Evolutionary conservation across 30 jellyfish, hydroid and myxozoan genomes (phyloP), one percentile per base, ranked within the genome.

Genomic region (Catostylus mosaicus): DNA sequence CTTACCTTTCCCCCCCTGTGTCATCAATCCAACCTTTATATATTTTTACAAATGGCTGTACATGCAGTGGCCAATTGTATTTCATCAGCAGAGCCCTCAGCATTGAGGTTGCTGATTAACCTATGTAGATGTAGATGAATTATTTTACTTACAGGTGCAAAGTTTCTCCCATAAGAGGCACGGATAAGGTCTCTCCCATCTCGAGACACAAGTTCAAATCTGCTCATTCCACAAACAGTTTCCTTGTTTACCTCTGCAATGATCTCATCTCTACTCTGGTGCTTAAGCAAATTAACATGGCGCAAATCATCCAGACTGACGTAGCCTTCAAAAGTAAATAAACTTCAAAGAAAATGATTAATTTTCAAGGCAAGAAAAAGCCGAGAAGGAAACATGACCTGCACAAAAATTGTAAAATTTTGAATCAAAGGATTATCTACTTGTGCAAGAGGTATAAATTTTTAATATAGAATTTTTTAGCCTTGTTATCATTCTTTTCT

Each of bases 91-190:
- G n/a, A n/a, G n/a, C n/a, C n/a, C n/a, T n/a, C n/a, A n/a, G n/a
- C n/a, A n/a, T n/a, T n/a, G n/a, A n/a, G n/a, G n/a, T n/a, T n/a
- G n/a, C n/a, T n/a, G n/a, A n/a, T n/a, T n/a, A n/a, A n/a, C n/a
- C n/a, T n/a, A n/a, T n/a, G n/a, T n/a, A n/a, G n/a, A n/a, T n/a
- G n/a, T n/a, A n/a, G n/a, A n/a, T n/a, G n/a, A n/a, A n/a, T n/a
- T n/a, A n/a, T 50, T 3, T 18, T 24, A 54, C 88, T 52, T 45
- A 77, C 88, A 16, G 90, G 90, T 18, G 56, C 76, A 80, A 80
- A 67, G 1, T 46, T 45, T 40, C 83, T 66, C 19, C 82, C 82
- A 50, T 24, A 40, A 7, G 64, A 10, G 16, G 90, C 90, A 22
- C 83, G 54, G 19, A 80, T 67, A 22, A 80, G 9, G 30, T 45